A percentile compares a stretch with the other conserved stretches of the same genome.
These are phyloP conservation scores for Athalia rosae DNA, from an alignment of 2,888 invertebrate species.

Conservation along the genomic window DNA sequence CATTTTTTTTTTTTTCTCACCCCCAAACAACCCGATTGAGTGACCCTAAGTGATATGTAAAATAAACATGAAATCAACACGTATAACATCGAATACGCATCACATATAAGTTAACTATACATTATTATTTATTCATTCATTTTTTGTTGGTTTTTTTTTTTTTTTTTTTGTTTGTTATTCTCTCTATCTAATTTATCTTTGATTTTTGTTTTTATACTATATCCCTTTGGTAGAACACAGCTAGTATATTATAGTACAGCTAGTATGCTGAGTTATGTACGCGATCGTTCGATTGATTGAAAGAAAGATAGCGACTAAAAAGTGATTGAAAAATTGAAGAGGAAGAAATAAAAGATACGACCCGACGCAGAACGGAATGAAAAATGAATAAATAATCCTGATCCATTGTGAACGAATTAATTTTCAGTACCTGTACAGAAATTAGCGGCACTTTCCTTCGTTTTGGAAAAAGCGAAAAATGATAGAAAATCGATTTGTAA, in stretches of 20 bases:
- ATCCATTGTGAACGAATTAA: too few relatives aligned
- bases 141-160: neutral
- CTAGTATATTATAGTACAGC: neutral
- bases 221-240: constrained; percentile 31
- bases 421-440: too few relatives aligned
- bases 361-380: too few relatives aligned
- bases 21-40: constrained; percentile 3
- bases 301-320: too few relatives aligned
- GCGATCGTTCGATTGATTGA: too few relatives aligned
- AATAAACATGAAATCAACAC: constrained; percentile 9
- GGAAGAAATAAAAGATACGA: too few relatives aligned
- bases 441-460: too few relatives aligned
- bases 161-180: neutral
- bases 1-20: neutral
- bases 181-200: constrained; percentile 19
- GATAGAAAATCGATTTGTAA: too few relatives aligned
- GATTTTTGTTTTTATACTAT: constrained; percentile 24
- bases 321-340: too few relatives aligned
- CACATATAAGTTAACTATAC: neutral
- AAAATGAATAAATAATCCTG: too few relatives aligned
- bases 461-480: too few relatives aligned
- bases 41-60: constrained; percentile 33
- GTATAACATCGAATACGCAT: neutral
- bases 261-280: neutral
- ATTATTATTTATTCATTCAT: neutral